Evolutionary conservation across 1,140 invertebrate species (phyloP), one percentile per base, ranked within the genome.

Genomic region (Diachasmimorpha longicaudata): DNA sequence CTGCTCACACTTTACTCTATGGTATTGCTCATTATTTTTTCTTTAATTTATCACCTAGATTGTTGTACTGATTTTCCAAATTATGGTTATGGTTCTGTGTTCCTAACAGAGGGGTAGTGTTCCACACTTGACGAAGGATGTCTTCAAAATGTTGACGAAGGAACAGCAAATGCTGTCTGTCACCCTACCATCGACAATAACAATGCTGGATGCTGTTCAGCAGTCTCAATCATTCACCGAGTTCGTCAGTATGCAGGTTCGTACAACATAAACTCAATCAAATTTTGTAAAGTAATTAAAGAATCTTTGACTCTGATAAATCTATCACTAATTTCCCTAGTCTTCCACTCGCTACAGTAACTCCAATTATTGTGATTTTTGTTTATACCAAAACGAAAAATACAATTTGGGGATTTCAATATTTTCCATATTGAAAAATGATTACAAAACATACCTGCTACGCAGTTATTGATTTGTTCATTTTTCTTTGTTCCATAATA

Each of bases 91-190:
- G 36, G 25, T 31, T 66, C 0, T 39, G n/a, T n/a, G n/a, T n/a
- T n/a, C n/a, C 55, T 77, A 83, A 48, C 77, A 93, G 91, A 87
- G 88, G 72, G 93, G 92, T 10, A 90, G 91, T 79, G 87, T 93
- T 72, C 93, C 93, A 0, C 92, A 93, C 83, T 85, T 94, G 10
- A 92, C 91, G 0, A 90, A 90, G 71, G 93, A 93, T 86, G 91
- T 93, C 0, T 90, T 93, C n/a, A 89, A 92, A 81, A 85, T 89
- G 71, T 80, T 93, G 71, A 89, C 87, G 14, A 79, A 81, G 37
- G 85, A 90, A n/a, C 82, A 84, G 48, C 89, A 90, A 31, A 80
- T 91, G 8, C 79, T 94, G 19, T 90, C 91, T 73, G 86, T 93
- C 23, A 91, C 92, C 0, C 78, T 94, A 14, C 86, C 90, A 4